phyloP scores from a whole-genome alignment of 1,140 invertebrate species.

The Chironomus striatipennis region DNA sequence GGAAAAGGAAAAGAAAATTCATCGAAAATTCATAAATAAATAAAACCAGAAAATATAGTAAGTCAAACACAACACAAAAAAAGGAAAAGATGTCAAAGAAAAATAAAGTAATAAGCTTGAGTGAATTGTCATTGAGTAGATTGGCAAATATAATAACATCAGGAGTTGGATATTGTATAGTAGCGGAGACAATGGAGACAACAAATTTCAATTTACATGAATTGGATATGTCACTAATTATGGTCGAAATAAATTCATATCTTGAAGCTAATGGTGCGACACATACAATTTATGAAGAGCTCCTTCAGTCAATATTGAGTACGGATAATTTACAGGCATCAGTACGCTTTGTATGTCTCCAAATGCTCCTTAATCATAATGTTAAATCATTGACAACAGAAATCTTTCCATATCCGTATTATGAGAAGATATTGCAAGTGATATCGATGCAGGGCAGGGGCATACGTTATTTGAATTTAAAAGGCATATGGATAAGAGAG shows the following conservation, averaged over 20 bases:
- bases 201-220: constrained; percentile 21
- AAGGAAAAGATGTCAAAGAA: constrained; percentile 36
- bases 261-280: constrained; percentile 47
- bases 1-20: no score
- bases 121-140: constrained; percentile 35
- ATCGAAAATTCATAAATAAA: background rate
- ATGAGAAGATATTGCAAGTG: constrained; percentile 52
- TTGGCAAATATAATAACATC: constrained; percentile 37
- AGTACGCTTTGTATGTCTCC: constrained; percentile 51
- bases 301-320: constrained; percentile 50
- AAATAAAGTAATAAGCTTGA: constrained; percentile 34
- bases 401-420: constrained; percentile 55
- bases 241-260: constrained; percentile 49
- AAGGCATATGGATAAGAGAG: constrained; percentile 59
- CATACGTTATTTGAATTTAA: constrained; percentile 52
- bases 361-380: constrained; percentile 50
- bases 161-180: constrained; percentile 36
- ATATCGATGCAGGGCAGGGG: constrained; percentile 50
- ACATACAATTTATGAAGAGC: constrained; percentile 53
- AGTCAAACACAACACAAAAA: no score
- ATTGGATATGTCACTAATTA: constrained; percentile 43
- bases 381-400: constrained; percentile 52
- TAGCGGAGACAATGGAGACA: constrained; percentile 42
- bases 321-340: constrained; percentile 54
- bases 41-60: no score